Evolutionary conservation across 2,797 vertebrate species (phyloP), one percentile per base, ranked within the genome.

Genomic region (Dendrocincla tyrannina): DNA sequence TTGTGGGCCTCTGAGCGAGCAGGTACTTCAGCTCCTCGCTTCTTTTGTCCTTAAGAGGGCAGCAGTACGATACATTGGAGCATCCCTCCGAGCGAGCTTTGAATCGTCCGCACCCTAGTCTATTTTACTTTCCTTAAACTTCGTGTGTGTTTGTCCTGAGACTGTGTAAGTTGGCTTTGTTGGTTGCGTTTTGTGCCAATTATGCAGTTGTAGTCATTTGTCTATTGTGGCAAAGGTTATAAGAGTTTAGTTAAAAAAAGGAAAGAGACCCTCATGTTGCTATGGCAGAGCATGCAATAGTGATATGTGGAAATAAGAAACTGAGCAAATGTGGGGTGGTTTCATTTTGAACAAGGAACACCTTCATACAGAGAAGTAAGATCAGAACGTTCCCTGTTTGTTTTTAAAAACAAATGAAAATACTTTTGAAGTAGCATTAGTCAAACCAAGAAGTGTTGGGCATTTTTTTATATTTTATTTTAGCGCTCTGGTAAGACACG

Each of bases 41-140:
- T 13, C 17, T 58, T 62, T 35, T 74, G 46, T 78, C 96, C 98
- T 76, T 84, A 94, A 95, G 97, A 89, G 97, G 98, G 97, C 97
- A 97, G 97, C 93, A 97, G 89, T 85, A 95, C 88, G 33, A 52
- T 94, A 23, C 79, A 39, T 41, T 72, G 63, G 73, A 92, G 44
- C 76, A 46, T 87, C 47, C 50, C 86, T 91, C 28, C 0, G 9
- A 50, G 15, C 85, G 33, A 13, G 7, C 64, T 49, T 64, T 5
- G 49, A 39, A 19, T 35, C 35, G 1, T 35, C 5, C 1, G 58
- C 28, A 2, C 32, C 24, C 47, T 14, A 0, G 10, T 22, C 35
- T 76, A 0, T 24, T 73, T 80, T 42, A 27, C 42, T 79, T 79
- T 33, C 15, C 82, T 28, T 59, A 55, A 70, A 58, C 83, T 79